These are phyloP conservation scores for Odontesthes bonariensis DNA, from an alignment of 2,113 vertebrate genomes.

Conservation along the genomic window DNA sequence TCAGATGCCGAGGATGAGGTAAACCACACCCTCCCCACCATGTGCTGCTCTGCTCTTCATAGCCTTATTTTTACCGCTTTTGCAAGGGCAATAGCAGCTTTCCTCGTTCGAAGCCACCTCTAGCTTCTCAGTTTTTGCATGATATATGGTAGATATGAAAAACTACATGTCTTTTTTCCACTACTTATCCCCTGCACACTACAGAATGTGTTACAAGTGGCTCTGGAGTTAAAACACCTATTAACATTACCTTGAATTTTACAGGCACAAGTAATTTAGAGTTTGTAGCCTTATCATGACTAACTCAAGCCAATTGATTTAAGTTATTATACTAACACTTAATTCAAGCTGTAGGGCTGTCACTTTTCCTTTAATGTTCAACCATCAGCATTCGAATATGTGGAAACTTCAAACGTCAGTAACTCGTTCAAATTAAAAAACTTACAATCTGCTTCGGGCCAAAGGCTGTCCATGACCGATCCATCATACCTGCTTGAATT, in stretches of 20 bases:
- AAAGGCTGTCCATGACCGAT: too few relatives aligned
- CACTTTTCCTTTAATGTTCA: not conserved
- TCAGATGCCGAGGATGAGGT: slow-evolving; percentile 99
- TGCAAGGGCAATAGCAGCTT: slow-evolving; percentile 42
- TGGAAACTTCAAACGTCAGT: not conserved
- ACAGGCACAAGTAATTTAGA: slow-evolving; percentile 3
- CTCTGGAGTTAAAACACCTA: slow-evolving; percentile 27
- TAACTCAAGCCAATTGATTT: slow-evolving; percentile 32
- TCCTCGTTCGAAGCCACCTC: slow-evolving; percentile 45
- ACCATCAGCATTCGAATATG: not conserved
- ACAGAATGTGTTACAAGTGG: slow-evolving; percentile 46
- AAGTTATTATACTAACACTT: slow-evolving; percentile 14
- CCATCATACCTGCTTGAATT: too few relatives aligned
- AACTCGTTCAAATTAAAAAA: not conserved
- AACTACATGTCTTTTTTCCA: slow-evolving; percentile 35
- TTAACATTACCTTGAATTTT: slow-evolving; percentile 18
- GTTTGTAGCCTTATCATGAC: slow-evolving; percentile 4
- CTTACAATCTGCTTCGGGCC: too few relatives aligned
- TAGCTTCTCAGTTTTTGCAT: slow-evolving; percentile 70
- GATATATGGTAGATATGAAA: slow-evolving; percentile 49
- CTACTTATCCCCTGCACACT: slow-evolving; percentile 26
- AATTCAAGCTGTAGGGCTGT: not conserved
- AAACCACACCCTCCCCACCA: slow-evolving; percentile 86
- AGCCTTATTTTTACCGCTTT: slow-evolving; percentile 63
- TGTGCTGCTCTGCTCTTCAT: slow-evolving; percentile 68